Conservation (phyloP, 1,140 invertebrate species). For the Adelges cooleyi region DNA sequence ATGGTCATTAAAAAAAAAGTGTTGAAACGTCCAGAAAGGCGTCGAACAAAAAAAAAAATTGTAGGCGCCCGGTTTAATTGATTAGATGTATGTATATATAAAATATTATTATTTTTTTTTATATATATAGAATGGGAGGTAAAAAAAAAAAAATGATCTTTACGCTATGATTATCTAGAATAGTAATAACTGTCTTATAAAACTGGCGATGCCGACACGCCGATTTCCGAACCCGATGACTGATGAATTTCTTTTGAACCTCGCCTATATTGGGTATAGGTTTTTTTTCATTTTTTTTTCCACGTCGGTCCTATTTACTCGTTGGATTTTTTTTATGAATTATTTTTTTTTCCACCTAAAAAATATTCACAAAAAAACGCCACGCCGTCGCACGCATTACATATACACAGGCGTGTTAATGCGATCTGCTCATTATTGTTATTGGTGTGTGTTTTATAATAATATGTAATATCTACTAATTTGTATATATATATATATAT, state of each 20-base stretch:
- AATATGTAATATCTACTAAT: too few relatives aligned
- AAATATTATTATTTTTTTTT: too few relatives aligned
- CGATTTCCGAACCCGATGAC: constrained; percentile 13
- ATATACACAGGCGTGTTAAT: constrained; percentile 11
- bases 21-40: too few relatives aligned
- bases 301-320: background rate
- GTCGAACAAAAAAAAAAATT: background rate
- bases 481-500: too few relatives aligned
- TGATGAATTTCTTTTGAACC: constrained; percentile 17
- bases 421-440: background rate
- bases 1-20: too few relatives aligned
- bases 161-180: background rate
- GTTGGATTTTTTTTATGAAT: background rate
- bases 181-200: constrained; percentile 18
- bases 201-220: constrained; percentile 16
- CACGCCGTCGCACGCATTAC: too few relatives aligned
- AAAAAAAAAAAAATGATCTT: too few relatives aligned
- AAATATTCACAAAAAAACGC: too few relatives aligned
- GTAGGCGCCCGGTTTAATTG: background rate
- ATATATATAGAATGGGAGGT: too few relatives aligned
- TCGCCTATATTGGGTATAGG: too few relatives aligned
- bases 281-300: too few relatives aligned
- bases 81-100: constrained; percentile 7
- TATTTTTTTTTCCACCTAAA: background rate
- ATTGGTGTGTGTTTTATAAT: background rate